Conservation (phyloP, 2,113 vertebrate species). For the Paradoxurus hermaphroditus region DNA sequence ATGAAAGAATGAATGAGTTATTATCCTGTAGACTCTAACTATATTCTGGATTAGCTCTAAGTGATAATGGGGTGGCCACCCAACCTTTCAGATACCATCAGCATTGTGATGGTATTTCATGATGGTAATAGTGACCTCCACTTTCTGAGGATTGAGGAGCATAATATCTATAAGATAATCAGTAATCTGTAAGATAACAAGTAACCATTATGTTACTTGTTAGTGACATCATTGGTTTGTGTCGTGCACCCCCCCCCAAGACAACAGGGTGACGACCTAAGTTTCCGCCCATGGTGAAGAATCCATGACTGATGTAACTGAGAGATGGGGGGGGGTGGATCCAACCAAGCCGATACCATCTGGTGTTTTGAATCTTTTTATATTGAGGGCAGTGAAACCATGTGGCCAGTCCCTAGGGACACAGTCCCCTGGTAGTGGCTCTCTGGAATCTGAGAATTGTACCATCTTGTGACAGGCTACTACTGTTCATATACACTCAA, state of each 20-base stretch:
- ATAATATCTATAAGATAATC: neutral
- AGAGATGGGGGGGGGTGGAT: neutral
- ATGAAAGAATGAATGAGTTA: neutral
- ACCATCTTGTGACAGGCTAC: neutral
- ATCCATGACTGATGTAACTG: neutral
- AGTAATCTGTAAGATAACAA: neutral
- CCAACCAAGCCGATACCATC: neutral
- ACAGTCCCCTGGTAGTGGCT: neutral
- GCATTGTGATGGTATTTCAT: neutral
- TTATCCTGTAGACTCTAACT: neutral
- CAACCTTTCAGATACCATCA: neutral
- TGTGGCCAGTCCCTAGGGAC: neutral
- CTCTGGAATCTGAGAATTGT: neutral
- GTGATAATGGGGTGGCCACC: neutral
- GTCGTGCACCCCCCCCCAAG: no score
- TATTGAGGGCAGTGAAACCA: neutral
- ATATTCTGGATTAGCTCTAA: neutral
- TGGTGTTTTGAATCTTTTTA: neutral
- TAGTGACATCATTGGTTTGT: neutral
- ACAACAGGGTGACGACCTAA: neutral
- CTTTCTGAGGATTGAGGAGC: neutral
- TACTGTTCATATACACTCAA: neutral
- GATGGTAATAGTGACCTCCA: no score
- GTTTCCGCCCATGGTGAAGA: neutral
- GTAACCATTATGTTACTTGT: no score